phyloP scores from a whole-genome alignment of 2,113 vertebrate species.

The Oncorhynchus tshawytscha region DNA sequence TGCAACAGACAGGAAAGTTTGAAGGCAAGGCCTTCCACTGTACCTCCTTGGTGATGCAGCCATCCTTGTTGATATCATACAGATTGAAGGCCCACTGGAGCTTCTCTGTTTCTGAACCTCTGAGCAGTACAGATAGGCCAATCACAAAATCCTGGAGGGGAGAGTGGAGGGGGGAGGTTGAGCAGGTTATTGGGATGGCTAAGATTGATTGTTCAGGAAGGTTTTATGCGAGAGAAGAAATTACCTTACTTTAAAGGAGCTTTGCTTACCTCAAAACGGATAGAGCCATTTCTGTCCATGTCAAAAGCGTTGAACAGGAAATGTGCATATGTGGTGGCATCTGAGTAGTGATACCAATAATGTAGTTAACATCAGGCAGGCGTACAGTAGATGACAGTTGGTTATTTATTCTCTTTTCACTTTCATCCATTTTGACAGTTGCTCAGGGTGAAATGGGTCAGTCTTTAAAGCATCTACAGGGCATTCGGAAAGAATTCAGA shows the following conservation, averaged over 20 bases:
- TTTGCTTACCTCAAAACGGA: constrained; percentile 54
- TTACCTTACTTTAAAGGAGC: neutral
- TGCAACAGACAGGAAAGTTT: neutral
- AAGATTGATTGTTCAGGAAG: neutral
- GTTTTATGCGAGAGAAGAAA: neutral
- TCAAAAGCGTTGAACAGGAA: constrained; percentile 88
- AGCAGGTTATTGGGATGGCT: neutral
- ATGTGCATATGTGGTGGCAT: constrained; percentile 81
- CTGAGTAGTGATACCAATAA: constrained; percentile 53
- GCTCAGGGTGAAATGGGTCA: no score
- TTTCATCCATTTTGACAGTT: no score
- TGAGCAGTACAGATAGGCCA: constrained; percentile 85
- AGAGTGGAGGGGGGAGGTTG: neutral
- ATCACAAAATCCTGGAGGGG: constrained; percentile 83
- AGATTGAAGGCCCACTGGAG: constrained; percentile 91
- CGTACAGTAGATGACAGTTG: no score
- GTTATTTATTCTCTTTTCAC: no score
- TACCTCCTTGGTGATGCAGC: constrained; percentile 89
- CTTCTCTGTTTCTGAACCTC: constrained; percentile 87
- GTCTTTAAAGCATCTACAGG: no score
- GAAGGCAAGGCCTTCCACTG: neutral
- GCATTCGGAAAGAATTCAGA: no score
- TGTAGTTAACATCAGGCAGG: neutral
- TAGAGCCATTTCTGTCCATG: constrained; percentile 61
- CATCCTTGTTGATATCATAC: constrained; percentile 90